Evolutionary conservation across 2,797 vertebrate genomes (phyloP).

Genomic region (Channa striata): DNA sequence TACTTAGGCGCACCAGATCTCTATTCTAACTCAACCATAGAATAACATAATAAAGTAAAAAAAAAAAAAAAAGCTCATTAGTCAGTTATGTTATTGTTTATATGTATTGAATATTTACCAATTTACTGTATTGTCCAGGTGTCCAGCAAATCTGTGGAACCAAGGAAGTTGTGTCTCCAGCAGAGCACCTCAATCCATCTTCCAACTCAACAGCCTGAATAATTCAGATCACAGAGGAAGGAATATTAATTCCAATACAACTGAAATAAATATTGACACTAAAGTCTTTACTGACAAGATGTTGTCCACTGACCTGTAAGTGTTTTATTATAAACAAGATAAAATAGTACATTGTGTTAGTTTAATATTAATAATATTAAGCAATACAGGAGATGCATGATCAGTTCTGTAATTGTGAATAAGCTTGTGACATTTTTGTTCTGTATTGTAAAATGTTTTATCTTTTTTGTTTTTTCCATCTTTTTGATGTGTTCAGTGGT

Average conservation of each 20-base stretch:
- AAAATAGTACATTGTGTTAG: neutral
- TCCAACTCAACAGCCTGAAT: neutral
- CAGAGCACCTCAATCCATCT: conserved; percentile 14
- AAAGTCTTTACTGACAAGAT: too few relatives aligned
- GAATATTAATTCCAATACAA: neutral
- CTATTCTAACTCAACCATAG: too few relatives aligned
- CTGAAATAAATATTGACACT: too few relatives aligned
- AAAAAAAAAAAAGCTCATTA: too few relatives aligned
- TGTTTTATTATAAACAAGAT: conserved; percentile 26
- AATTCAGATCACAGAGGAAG: conserved; percentile 1
- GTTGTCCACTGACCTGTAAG: neutral
- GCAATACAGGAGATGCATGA: neutral
- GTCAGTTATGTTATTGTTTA: too few relatives aligned
- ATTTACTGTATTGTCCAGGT: conserved; percentile 56
- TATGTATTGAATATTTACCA: neutral
- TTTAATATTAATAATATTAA: neutral
- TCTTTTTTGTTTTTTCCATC: conserved; percentile 14
- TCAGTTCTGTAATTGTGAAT: conserved; percentile 8
- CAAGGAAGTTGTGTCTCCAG: conserved; percentile 16
- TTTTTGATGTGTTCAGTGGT: conserved; percentile 1
- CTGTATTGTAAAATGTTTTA: neutral
- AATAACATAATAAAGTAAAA: neutral
- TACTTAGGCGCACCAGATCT: too few relatives aligned
- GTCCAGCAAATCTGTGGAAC: conserved; percentile 28
- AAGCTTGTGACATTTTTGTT: conserved; percentile 6